A percentile compares a stretch with the other conserved stretches of the same genome.
Evolutionary conservation across 1,140 invertebrate species (phyloP).

Genomic region (Vanessa tameamea): DNA sequence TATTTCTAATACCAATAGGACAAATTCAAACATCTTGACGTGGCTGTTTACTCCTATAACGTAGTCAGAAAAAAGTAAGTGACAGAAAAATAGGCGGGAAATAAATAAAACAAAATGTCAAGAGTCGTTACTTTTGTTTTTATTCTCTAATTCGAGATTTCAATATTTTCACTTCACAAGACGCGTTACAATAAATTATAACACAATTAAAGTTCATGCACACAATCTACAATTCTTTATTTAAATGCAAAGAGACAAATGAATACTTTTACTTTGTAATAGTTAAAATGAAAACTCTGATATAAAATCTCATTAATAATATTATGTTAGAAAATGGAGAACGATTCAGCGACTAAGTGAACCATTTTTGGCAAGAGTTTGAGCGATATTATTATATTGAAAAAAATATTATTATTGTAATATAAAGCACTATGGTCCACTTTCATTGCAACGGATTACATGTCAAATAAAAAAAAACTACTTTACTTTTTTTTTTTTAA

Average conservation of each 20-base stretch:
- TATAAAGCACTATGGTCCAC: background rate
- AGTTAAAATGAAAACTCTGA: background rate
- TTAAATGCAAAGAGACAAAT: conserved; percentile 1
- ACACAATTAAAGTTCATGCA: conserved; percentile 17
- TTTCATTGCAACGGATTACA: too few relatives aligned
- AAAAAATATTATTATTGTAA: background rate
- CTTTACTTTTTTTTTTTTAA: too few relatives aligned
- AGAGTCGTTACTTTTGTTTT: conserved; percentile 23
- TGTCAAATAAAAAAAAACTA: too few relatives aligned
- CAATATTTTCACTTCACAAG: conserved; percentile 24
- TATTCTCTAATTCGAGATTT: conserved; percentile 38
- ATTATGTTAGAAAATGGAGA: background rate
- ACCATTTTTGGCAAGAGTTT: background rate
- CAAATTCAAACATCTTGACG: too few relatives aligned
- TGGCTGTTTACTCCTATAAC: background rate
- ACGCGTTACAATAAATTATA: conserved; percentile 19
- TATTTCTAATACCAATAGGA: too few relatives aligned
- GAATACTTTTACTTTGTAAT: background rate
- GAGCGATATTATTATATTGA: background rate
- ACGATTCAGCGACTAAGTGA: background rate
- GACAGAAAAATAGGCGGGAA: conserved; percentile 6
- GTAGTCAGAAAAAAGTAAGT: background rate
- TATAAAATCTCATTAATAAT: conserved; percentile 6
- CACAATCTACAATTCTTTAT: conserved; percentile 6
- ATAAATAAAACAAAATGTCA: conserved; percentile 28